Evolutionary conservation across 2,113 vertebrate species (phyloP).

Genomic region (Oreocharis arfaki): DNA sequence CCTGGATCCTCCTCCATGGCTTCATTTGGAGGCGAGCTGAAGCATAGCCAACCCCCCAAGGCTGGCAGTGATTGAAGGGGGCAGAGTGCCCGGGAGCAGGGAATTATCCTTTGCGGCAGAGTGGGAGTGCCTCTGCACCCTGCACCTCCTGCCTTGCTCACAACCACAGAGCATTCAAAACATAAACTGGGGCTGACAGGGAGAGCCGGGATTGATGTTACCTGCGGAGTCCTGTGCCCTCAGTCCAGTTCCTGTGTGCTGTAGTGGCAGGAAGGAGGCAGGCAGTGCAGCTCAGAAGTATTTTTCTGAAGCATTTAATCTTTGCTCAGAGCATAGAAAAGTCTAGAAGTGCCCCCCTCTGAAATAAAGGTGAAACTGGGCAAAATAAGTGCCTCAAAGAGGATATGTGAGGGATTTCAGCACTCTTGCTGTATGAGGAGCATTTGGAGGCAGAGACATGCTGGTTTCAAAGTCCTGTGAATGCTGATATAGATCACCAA

Average conservation of each 20-base stretch:
- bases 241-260: not conserved
- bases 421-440: not conserved
- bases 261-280: not conserved
- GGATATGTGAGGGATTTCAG: not conserved
- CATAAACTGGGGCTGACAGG: not conserved
- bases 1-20: not conserved
- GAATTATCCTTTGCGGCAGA: not conserved
- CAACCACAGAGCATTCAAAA: not conserved
- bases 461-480: not conserved
- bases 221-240: not conserved
- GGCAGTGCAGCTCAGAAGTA: not conserved
- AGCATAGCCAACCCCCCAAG: not conserved
- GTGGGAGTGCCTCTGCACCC: not conserved
- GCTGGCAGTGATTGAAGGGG: not conserved
- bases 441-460: not conserved
- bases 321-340: not conserved
- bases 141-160: not conserved
- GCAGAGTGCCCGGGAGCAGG: not conserved
- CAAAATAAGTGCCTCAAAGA: not conserved
- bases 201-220: not conserved
- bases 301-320: not conserved
- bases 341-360: not conserved
- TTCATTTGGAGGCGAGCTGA: not conserved
- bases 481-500: not conserved
- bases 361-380: not conserved